Percentiles rank a stretch among this genome's conserved stretches.
phyloP scores from a whole-genome alignment of 2,113 vertebrate genomes.

The Menidia beryllina region DNA sequence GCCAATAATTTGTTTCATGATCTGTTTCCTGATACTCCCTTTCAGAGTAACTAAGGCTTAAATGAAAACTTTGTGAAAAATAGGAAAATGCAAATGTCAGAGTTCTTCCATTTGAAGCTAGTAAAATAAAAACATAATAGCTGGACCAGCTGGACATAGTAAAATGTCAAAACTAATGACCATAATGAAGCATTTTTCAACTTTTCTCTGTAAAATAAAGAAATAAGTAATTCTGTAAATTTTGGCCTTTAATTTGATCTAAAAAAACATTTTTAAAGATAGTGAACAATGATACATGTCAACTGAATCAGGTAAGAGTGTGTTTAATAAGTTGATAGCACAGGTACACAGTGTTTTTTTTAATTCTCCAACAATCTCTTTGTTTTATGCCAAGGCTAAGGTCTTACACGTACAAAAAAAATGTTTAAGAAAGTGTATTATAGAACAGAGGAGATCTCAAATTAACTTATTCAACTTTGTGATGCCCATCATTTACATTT shows the following conservation, averaged over 20 bases:
- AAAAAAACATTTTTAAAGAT: too few relatives aligned
- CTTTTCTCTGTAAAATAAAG: not conserved
- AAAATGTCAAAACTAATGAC: not conserved
- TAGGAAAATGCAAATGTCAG: not conserved
- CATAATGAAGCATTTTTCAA: not conserved
- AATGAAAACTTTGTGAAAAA: not conserved
- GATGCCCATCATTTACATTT: not conserved
- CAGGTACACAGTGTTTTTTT: not conserved
- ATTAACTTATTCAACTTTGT: not conserved
- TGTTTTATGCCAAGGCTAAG: not conserved
- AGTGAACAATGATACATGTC: not conserved
- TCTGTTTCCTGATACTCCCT: not conserved
- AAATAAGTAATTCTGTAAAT: slow-evolving; percentile 17
- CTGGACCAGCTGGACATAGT: not conserved
- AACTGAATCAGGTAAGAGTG: not conserved
- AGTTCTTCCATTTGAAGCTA: not conserved
- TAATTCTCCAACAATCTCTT: too few relatives aligned
- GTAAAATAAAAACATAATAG: not conserved
- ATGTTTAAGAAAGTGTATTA: not conserved
- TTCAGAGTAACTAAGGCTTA: not conserved
- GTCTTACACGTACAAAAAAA: not conserved
- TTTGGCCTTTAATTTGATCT: too few relatives aligned
- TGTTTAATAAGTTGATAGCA: not conserved
- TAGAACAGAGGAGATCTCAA: not conserved
- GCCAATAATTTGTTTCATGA: not conserved